A percentile compares a stretch with the other conserved stretches of the same genome.
Evolutionary conservation across 2,797 vertebrate genomes (phyloP).

Genomic region (Valencia hispanica): DNA sequence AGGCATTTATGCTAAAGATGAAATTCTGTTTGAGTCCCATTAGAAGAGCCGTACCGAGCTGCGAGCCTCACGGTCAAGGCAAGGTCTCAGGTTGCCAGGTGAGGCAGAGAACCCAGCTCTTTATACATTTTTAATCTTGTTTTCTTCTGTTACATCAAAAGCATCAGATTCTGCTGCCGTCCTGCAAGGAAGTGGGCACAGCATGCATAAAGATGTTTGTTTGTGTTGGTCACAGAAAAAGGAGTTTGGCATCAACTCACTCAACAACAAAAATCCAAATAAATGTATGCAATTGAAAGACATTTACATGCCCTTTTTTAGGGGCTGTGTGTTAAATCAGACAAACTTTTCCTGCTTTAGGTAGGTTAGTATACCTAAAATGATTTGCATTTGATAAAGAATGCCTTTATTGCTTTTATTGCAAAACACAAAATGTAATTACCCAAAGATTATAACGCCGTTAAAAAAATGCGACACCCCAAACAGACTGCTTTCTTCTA

Average conservation of each 20-base stretch:
- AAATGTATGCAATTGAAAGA: not conserved
- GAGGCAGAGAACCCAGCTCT: conserved; percentile 56
- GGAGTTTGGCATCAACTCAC: not conserved
- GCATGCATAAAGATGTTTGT: too few relatives aligned
- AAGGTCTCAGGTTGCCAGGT: conserved; percentile 67
- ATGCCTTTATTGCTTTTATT: not conserved
- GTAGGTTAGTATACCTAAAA: too few relatives aligned
- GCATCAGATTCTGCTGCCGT: conserved; percentile 37
- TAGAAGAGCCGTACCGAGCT: conserved; percentile 13
- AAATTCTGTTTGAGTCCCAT: conserved; percentile 51
- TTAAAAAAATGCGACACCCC: too few relatives aligned
- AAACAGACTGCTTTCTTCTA: not conserved
- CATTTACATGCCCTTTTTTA: not conserved
- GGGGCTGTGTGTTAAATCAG: not conserved
- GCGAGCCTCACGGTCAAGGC: conserved; percentile 35
- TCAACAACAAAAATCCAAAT: not conserved
- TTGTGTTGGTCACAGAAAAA: too few relatives aligned
- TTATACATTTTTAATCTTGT: conserved; percentile 74
- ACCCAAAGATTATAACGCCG: too few relatives aligned
- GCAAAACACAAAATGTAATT: not conserved
- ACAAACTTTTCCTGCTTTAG: not conserved
- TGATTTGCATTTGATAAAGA: too few relatives aligned
- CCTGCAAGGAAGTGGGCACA: conserved; percentile 20
- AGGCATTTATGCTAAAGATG: conserved; percentile 40
- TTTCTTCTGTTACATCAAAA: conserved; percentile 64